phyloP scores from a whole-genome alignment of 2,888 invertebrate species.

The Holacanthella duospinosa region DNA sequence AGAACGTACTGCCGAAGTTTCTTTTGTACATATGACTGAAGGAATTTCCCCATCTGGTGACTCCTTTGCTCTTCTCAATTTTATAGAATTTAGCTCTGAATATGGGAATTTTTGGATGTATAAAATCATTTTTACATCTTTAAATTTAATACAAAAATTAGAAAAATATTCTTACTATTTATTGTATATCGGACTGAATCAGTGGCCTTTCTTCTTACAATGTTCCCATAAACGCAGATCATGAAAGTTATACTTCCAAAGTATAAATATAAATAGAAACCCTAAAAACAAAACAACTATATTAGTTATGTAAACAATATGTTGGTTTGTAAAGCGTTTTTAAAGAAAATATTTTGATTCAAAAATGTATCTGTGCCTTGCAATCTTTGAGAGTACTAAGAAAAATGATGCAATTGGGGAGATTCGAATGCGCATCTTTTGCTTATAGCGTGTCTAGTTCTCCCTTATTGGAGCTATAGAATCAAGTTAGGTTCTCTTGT shows the following conservation, averaged over 20 bases:
- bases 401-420: too few species aligned
- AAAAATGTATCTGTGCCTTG: too few species aligned
- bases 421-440: too few species aligned
- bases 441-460: too few species aligned
- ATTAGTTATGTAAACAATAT: not conserved
- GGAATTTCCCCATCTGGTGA: not conserved
- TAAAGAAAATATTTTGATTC: too few species aligned
- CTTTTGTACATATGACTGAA: not conserved
- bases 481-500: too few species aligned
- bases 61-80: not conserved
- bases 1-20: not conserved
- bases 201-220: conserved; percentile 50
- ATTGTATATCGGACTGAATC: conserved; percentile 35
- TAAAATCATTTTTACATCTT: not conserved
- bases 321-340: too few species aligned
- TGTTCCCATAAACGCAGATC: conserved; percentile 69
- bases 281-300: conserved; percentile 45
- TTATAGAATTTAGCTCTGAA: not conserved
- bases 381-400: too few species aligned
- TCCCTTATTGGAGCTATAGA: too few species aligned
- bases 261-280: conserved; percentile 76
- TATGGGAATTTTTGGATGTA: too few species aligned
- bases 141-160: not conserved
- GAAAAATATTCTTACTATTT: conserved; percentile 23
- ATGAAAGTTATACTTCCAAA: conserved; percentile 76